phyloP scores from a whole-genome alignment of 1,140 invertebrate species.

The Drosophila repleta region DNA sequence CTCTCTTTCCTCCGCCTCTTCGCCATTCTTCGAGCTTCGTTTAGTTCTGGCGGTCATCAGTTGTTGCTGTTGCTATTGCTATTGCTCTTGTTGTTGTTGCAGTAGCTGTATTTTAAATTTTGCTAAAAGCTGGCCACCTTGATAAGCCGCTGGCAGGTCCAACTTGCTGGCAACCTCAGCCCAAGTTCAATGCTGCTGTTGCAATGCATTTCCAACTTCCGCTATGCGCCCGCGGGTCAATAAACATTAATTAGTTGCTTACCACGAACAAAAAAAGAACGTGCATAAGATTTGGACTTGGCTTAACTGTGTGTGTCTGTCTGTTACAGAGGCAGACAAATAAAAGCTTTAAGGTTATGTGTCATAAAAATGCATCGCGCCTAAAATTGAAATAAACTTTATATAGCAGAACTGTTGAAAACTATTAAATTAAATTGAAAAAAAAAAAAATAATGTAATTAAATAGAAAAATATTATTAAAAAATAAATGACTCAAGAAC shows the following conservation, averaged over 20 bases:
- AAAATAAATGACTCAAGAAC: too few species aligned
- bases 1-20: constrained; percentile 24
- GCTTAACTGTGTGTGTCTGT: constrained; percentile 15
- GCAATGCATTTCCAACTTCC: constrained; percentile 67
- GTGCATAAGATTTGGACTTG: constrained; percentile 3
- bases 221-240: constrained; percentile 46
- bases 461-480: not conserved
- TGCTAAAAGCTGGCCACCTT: constrained; percentile 72
- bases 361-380: constrained; percentile 8
- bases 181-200: constrained; percentile 75
- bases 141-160: constrained; percentile 49
- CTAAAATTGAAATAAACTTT: not conserved
- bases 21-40: constrained; percentile 42
- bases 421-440: not conserved
- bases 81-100: constrained; percentile 37
- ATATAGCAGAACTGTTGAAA: not conserved
- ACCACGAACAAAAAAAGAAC: constrained; percentile 11
- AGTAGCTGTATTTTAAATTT: constrained; percentile 55
- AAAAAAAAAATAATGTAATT: not conserved
- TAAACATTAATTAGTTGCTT: constrained; percentile 52
- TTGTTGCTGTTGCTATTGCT: constrained; percentile 22
- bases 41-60: constrained; percentile 65
- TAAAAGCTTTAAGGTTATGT: constrained; percentile 39
- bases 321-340: constrained; percentile 10
- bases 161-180: constrained; percentile 25